Conservation (phyloP, 2,797 vertebrate genomes). For the Falco peregrinus region DNA sequence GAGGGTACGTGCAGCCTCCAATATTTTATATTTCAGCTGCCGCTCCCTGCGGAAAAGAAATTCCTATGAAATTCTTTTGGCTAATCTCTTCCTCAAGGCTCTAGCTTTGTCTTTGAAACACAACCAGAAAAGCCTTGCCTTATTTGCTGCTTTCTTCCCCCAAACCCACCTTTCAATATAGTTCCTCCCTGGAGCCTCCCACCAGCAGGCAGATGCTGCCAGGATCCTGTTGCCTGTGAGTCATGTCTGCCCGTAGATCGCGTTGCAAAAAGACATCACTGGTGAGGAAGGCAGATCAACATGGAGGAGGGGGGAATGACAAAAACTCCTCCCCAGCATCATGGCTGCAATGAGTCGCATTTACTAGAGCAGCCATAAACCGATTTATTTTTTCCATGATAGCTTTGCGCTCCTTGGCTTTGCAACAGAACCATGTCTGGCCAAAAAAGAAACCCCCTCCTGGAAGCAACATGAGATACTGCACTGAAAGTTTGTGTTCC, state of each 20-base stretch:
- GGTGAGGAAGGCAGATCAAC: background rate
- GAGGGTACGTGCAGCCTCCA: background rate
- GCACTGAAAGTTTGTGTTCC: background rate
- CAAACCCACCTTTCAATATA: fast-evolving
- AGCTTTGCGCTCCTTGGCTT: background rate
- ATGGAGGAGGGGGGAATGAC: fast-evolving
- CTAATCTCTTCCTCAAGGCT: background rate
- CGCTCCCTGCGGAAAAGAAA: fast-evolving
- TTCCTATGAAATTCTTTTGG: background rate
- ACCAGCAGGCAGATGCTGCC: background rate
- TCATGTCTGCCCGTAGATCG: background rate
- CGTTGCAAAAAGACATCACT: fast-evolving
- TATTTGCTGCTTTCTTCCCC: background rate
- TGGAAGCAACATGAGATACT: background rate
- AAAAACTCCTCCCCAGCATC: background rate
- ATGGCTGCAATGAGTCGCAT: background rate
- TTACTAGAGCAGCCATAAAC: background rate
- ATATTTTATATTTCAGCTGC: fast-evolving
- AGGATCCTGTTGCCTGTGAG: background rate
- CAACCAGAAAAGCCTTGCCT: background rate
- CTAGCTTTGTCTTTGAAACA: background rate
- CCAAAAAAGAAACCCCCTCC: background rate
- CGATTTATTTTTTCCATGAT: background rate
- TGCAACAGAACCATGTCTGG: background rate
- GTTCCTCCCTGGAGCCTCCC: background rate